Percentiles rank a stretch among this genome's conserved stretches.
phyloP scores from a whole-genome alignment of 2,797 vertebrate genomes.

The Vireo griseus region DNA sequence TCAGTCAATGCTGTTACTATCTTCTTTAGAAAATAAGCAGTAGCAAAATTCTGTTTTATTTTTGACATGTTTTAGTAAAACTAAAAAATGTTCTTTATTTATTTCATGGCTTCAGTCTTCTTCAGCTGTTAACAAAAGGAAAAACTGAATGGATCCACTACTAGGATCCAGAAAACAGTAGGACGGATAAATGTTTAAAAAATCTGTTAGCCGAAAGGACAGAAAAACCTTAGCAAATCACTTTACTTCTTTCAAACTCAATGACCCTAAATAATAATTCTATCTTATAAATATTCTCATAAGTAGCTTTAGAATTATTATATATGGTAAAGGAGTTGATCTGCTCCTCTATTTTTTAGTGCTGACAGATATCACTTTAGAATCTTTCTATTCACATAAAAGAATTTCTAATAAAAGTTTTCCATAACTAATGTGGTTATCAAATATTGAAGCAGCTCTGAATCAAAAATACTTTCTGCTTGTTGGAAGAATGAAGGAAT shows the following conservation, averaged over 20 bases:
- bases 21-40: neutral
- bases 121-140: neutral
- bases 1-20: neutral
- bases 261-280: neutral
- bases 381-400: neutral
- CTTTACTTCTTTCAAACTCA: neutral
- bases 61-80: neutral
- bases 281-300: neutral
- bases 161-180: neutral
- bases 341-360: neutral
- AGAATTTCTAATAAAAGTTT: neutral
- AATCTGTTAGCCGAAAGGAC: neutral
- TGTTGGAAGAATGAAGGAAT: neutral
- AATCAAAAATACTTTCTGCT: neutral
- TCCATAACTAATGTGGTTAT: neutral
- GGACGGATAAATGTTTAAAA: neutral
- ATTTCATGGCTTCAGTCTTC: neutral
- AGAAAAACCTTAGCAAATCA: neutral
- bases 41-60: neutral
- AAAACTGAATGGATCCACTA: neutral
- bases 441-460: neutral
- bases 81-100: neutral
- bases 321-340: neutral
- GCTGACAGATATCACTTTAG: neutral
- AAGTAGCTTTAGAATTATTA: neutral